Conservation (phyloP, 2,888 invertebrate species). For the Platycheirus albimanus region DNA sequence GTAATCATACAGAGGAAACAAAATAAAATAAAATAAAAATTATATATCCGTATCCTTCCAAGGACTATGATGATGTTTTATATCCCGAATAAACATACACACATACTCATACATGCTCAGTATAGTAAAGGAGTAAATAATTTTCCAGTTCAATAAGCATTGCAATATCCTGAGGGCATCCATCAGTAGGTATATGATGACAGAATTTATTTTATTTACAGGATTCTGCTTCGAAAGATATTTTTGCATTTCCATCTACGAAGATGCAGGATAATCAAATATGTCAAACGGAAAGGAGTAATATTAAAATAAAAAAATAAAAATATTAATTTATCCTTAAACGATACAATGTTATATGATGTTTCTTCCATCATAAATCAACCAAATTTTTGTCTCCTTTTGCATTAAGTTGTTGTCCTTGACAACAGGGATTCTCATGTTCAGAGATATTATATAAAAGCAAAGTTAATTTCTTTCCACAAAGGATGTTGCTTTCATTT, state of each 20-base stretch:
- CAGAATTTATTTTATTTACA: constrained; percentile 14
- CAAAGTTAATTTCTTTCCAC: background rate
- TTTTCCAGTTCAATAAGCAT: constrained; percentile 63
- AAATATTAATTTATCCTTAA: constrained; percentile 32
- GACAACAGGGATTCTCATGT: constrained; percentile 5
- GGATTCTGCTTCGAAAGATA: constrained; percentile 9
- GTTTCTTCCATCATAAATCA: background rate
- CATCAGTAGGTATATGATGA: background rate
- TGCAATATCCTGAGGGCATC: constrained; percentile 62
- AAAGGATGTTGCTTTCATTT: constrained; percentile 18
- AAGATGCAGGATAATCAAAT: constrained; percentile 33
- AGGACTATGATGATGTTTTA: constrained; percentile 13
- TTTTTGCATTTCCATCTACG: constrained; percentile 4
- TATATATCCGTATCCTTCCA: constrained; percentile 5
- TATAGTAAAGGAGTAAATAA: constrained; percentile 49
- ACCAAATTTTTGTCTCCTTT: background rate
- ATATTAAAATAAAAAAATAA: background rate
- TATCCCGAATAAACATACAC: background rate
- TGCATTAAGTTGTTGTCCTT: constrained; percentile 16
- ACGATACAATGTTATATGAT: constrained; percentile 22
- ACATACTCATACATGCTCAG: constrained; percentile 22
- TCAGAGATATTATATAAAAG: background rate
- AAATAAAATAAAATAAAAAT: constrained; percentile 30
- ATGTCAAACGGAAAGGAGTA: constrained; percentile 8
- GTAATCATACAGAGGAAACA: constrained; percentile 41